phyloP scores from a whole-genome alignment of 2,797 vertebrate species.

The Anabacerthia variegaticeps region DNA sequence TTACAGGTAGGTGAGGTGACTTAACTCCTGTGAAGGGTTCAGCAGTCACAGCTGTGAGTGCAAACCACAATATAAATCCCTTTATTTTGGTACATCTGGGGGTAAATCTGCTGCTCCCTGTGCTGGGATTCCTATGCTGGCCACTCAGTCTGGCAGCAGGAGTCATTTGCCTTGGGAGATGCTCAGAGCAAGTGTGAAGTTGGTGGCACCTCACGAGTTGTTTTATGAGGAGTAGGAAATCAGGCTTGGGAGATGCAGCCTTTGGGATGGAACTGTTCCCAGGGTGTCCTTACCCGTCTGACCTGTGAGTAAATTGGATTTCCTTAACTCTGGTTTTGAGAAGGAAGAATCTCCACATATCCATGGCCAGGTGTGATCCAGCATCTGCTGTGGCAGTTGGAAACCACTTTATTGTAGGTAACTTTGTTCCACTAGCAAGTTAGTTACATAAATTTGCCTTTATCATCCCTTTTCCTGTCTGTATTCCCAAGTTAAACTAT shows the following conservation, averaged over 20 bases:
- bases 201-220: not conserved
- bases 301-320: not conserved
- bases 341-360: not conserved
- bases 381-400: not conserved
- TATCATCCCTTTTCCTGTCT: not conserved
- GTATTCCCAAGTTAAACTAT: slow-evolving; percentile 1
- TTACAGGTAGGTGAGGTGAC: not conserved
- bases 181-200: not conserved
- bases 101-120: not conserved
- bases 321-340: not conserved
- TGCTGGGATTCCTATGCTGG: not conserved
- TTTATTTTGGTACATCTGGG: not conserved
- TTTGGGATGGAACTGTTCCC: not conserved
- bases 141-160: not conserved
- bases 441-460: not conserved
- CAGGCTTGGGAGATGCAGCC: not conserved
- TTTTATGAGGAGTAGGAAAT: not conserved
- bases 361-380: not conserved
- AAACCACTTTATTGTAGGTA: not conserved
- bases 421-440: not conserved
- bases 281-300: not conserved
- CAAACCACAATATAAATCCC: not conserved
- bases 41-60: not conserved
- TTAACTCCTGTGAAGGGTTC: not conserved
- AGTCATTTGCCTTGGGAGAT: not conserved